phyloP scores from a whole-genome alignment of 64 coral and sea anemone species.

The Pocillopora damicornis region DNA sequence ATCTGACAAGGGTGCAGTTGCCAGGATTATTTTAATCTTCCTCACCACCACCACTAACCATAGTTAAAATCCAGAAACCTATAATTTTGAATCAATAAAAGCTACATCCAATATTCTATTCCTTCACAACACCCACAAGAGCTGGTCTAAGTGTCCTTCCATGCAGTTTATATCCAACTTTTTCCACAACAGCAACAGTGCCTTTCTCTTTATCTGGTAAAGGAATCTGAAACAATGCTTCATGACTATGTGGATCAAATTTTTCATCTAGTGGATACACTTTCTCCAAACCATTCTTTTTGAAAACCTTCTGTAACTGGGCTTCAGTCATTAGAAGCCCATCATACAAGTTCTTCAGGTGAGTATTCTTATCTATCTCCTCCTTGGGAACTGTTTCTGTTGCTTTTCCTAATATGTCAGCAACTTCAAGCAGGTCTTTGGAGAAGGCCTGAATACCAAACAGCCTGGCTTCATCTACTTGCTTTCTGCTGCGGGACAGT shows the following conservation, averaged over 20 bases:
- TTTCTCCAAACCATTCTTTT: conserved; percentile 91
- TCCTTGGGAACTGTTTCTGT: conserved; percentile 81
- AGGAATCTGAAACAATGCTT: conserved; percentile 85
- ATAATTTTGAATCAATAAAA: not conserved
- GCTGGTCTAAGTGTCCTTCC: conserved; percentile 92
- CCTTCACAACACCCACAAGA: conserved; percentile 88
- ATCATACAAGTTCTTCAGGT: conserved; percentile 90
- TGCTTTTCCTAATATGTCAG: conserved; percentile 93
- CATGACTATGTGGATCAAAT: conserved; percentile 94
- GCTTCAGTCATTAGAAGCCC: conserved; percentile 85
- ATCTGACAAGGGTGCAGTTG: not conserved
- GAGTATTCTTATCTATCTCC: conserved; percentile 69
- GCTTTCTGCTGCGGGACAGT: conserved; percentile 68
- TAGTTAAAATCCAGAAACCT: not conserved
- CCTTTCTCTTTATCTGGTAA: conserved; percentile 92
- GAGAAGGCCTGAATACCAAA: conserved; percentile 98
- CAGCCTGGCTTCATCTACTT: conserved; percentile 81
- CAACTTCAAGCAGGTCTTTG: conserved; percentile 96
- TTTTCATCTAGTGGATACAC: conserved; percentile 81
- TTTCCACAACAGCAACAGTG: conserved; percentile 87
- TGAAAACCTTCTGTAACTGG: conserved; percentile 88
- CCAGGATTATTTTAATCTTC: not conserved
- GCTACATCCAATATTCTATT: conserved; percentile 15
- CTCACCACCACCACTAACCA: not conserved
- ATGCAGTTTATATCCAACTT: conserved; percentile 95